Conservation (phyloP, 2,113 vertebrate genomes). For the Apodemus speciosus region DNA sequence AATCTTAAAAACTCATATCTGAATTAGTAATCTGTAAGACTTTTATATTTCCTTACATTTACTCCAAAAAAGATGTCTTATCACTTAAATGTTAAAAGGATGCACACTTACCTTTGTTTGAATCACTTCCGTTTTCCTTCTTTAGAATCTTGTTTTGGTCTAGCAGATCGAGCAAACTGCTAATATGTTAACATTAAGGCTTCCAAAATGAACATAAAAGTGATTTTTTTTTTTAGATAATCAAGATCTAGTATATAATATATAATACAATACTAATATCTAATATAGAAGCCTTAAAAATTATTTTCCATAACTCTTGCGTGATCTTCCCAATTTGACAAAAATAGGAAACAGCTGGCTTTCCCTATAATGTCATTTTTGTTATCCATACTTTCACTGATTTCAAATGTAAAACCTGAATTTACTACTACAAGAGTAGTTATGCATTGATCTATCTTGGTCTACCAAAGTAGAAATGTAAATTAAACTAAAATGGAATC, state of each 20-base stretch:
- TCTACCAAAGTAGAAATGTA: not conserved
- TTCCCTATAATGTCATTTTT: not conserved
- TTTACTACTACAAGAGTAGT: not conserved
- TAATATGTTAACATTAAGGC: slow-evolving; percentile 85
- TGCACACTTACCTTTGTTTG: slow-evolving; percentile 81
- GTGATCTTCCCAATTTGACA: not conserved
- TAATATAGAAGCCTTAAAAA: slow-evolving; percentile 15
- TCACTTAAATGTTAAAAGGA: not conserved
- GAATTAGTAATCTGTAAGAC: not conserved
- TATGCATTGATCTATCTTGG: slow-evolving; percentile 6
- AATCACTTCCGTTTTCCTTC: slow-evolving; percentile 87
- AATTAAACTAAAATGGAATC: not conserved
- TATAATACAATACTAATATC: not conserved
- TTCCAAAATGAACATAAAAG: slow-evolving; percentile 38
- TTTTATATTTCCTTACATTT: slow-evolving; percentile 12
- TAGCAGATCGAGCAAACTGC: slow-evolving; percentile 97
- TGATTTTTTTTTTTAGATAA: slow-evolving; percentile 11
- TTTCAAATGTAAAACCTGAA: not conserved
- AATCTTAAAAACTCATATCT: not conserved
- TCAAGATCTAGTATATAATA: not conserved
- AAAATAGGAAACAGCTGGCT: not conserved
- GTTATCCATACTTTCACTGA: not conserved
- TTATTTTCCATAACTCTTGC: not conserved
- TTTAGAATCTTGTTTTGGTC: slow-evolving; percentile 90
- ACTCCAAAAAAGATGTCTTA: not conserved